These are phyloP conservation scores for Asobara japonica DNA, from an alignment of 1,140 invertebrate genomes.

Conservation along the genomic window DNA sequence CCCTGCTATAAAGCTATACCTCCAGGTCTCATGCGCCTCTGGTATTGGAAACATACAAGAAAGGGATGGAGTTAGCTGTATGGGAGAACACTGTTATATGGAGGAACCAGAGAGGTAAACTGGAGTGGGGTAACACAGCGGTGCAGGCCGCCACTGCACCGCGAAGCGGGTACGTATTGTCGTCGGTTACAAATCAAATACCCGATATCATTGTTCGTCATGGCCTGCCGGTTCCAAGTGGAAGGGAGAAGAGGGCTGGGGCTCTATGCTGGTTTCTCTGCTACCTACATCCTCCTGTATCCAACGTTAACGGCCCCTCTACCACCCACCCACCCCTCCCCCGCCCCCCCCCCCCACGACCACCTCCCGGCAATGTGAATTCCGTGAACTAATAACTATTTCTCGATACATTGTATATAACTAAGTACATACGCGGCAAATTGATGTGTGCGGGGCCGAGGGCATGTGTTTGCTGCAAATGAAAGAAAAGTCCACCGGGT, in stretches of 20 bases:
- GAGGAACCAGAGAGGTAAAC: conserved; percentile 33
- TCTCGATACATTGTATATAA: conserved; percentile 31
- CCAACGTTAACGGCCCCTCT: conserved; percentile 41
- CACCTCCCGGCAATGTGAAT: neutral
- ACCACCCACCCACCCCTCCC: conserved; percentile 35
- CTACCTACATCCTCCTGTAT: conserved; percentile 21
- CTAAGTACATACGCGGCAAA: neutral
- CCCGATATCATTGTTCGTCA: conserved; percentile 61
- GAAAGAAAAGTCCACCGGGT: neutral
- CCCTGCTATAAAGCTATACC: too few species aligned
- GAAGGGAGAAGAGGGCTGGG: neutral
- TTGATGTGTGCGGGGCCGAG: neutral
- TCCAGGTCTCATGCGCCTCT: too few species aligned
- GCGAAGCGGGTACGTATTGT: conserved; percentile 48
- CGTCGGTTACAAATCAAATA: conserved; percentile 63
- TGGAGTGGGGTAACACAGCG: conserved; percentile 32
- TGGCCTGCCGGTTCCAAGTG: conserved; percentile 38
- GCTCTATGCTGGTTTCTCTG: conserved; percentile 26
- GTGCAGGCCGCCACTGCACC: conserved; percentile 18
- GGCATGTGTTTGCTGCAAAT: neutral
- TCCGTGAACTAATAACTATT: conserved; percentile 25
- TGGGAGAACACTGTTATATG: too few species aligned
- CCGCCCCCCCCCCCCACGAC: conserved; percentile 36
- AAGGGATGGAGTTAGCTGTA: too few species aligned
- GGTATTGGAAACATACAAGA: too few species aligned